A percentile compares a stretch with the other conserved stretches of the same genome.
Conservation (phyloP, 2,888 invertebrate genomes). For the Cephalotes varians region DNA sequence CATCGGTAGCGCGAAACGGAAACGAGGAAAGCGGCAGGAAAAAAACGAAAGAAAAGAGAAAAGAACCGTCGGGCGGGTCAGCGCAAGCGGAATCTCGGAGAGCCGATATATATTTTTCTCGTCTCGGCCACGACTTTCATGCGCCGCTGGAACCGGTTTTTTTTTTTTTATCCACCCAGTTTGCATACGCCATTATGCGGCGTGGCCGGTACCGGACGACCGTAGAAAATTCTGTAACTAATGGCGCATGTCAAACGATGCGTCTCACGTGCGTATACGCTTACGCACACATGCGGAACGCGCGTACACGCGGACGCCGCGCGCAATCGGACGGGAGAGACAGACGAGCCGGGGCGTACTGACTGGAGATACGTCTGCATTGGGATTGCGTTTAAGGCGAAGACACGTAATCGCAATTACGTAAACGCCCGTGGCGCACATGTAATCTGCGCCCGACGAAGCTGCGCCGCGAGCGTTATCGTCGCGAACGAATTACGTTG, state of each 20-base stretch:
- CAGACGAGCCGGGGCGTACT: background rate
- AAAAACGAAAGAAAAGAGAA: background rate
- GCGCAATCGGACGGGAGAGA: background rate
- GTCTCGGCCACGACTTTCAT: slow-evolving; percentile 58
- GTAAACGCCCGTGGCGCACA: slow-evolving; percentile 55
- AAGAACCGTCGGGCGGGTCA: background rate
- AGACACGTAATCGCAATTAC: slow-evolving; percentile 71
- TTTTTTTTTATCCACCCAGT: slow-evolving; percentile 70
- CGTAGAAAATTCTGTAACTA: slow-evolving; percentile 69
- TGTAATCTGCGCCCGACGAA: slow-evolving; percentile 24
- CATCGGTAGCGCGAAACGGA: background rate
- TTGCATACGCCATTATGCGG: slow-evolving; percentile 56
- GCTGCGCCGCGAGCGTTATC: slow-evolving; percentile 24
- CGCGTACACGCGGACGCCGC: background rate
- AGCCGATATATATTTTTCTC: slow-evolving; percentile 64
- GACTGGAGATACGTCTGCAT: slow-evolving; percentile 53
- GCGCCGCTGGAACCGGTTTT: slow-evolving; percentile 69
- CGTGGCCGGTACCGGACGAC: slow-evolving; percentile 50
- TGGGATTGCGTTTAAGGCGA: slow-evolving; percentile 56
- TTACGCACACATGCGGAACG: background rate
- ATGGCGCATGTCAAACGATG: slow-evolving; percentile 70
- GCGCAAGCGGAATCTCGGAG: slow-evolving; percentile 57
- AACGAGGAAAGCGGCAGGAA: background rate
- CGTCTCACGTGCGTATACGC: background rate
- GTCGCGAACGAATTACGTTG: slow-evolving; percentile 21